Conservation (phyloP, 2,888 invertebrate species). For the Dascillus cervinus region DNA sequence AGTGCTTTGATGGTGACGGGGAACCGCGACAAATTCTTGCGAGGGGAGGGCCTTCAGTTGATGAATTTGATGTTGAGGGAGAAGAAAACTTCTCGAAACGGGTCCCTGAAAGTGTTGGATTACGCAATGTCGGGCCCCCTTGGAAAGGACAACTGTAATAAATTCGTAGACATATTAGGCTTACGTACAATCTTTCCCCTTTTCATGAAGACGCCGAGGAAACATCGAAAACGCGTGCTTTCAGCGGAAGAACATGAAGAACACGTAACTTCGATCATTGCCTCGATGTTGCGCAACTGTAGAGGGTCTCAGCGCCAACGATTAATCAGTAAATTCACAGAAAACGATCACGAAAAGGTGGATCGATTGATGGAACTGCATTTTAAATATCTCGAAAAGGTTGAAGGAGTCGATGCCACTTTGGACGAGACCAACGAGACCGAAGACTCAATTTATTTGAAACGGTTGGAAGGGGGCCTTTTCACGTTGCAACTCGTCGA, state of each 20-base stretch:
- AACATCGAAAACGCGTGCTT: slow-evolving; percentile 67
- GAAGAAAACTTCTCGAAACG: slow-evolving; percentile 92
- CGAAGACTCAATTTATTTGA: slow-evolving; percentile 81
- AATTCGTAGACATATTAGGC: slow-evolving; percentile 96
- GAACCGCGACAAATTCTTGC: slow-evolving; percentile 87
- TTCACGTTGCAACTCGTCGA: slow-evolving; percentile 94
- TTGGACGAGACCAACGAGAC: slow-evolving; percentile 53
- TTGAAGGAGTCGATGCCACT: slow-evolving; percentile 72
- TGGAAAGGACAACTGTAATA: slow-evolving; percentile 92
- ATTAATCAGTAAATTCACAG: slow-evolving; percentile 89
- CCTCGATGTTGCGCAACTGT: slow-evolving; percentile 89
- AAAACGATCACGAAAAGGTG: slow-evolving; percentile 97
- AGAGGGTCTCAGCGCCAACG: slow-evolving; percentile 84
- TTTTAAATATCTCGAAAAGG: slow-evolving; percentile 93
- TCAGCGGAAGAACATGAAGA: slow-evolving; percentile 90
- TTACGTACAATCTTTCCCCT: slow-evolving; percentile 94
- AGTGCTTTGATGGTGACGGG: slow-evolving; percentile 82
- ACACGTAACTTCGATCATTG: slow-evolving; percentile 88
- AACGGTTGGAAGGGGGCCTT: slow-evolving; percentile 86
- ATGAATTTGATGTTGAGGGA: slow-evolving; percentile 99
- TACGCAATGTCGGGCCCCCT: slow-evolving; percentile 92
- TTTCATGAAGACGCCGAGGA: slow-evolving; percentile 97
- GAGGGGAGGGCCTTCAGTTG: slow-evolving; percentile 94
- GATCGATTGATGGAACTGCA: slow-evolving; percentile 93
- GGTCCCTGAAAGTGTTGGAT: slow-evolving; percentile 94